These are phyloP conservation scores for Trachelipus rathkii DNA, from an alignment of 1,140 invertebrate species.

Conservation along the genomic window DNA sequence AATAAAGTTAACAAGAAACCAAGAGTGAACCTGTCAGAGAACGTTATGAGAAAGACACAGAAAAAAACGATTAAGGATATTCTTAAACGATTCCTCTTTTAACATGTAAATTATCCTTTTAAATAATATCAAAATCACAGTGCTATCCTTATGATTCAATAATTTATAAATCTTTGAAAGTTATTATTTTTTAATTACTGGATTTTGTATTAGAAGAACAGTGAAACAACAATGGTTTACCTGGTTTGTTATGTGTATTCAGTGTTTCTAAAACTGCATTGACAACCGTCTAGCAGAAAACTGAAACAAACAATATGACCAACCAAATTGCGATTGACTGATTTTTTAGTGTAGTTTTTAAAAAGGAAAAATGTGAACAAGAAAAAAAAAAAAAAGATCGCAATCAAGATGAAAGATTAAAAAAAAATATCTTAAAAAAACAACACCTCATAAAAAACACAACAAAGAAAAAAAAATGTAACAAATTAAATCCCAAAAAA, in stretches of 20 bases:
- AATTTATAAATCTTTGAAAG: neutral
- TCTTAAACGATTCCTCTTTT: too few species aligned
- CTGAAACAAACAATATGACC: conserved; percentile 96
- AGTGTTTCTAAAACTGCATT: conserved; percentile 99
- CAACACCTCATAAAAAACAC: too few species aligned
- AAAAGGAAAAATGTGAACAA: conserved; percentile 21
- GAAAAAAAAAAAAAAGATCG: too few species aligned
- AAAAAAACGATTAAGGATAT: conserved; percentile 81
- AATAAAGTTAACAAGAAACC: conserved; percentile 82
- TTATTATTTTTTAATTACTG: conserved; percentile 47
- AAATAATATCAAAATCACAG: too few species aligned
- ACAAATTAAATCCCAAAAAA: too few species aligned
- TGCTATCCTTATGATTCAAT: conserved; percentile 12
- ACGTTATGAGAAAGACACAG: conserved; percentile 91
- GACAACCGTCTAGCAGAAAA: too few species aligned
- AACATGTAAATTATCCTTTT: too few species aligned
- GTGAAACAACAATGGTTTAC: conserved; percentile 99
- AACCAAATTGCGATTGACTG: conserved; percentile 89
- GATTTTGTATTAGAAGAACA: conserved; percentile 86
- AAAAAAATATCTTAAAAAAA: too few species aligned
- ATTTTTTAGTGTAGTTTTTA: conserved; percentile 91
- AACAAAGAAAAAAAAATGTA: too few species aligned
- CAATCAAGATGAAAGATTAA: neutral
- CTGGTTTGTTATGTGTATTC: conserved; percentile 99
- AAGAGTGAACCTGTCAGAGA: conserved; percentile 80